phyloP scores from a whole-genome alignment of 2,797 vertebrate species.

The Pogoniulus pusillus region DNA sequence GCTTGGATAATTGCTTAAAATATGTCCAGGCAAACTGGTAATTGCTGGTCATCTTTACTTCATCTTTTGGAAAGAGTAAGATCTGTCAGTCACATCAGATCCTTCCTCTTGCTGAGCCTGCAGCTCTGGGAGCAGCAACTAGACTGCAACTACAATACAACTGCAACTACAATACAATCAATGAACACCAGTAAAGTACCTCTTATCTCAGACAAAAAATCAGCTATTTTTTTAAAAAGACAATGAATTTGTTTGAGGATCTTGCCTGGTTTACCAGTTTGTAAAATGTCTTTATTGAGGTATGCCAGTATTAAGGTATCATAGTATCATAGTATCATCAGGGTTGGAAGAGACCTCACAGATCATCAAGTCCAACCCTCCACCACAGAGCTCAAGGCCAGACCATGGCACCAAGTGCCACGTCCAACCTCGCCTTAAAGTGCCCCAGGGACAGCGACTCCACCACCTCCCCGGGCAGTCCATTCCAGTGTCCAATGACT shows the following conservation, averaged over 20 bases:
- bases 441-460: too few relatives aligned
- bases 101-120: neutral
- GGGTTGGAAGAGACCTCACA: too few relatives aligned
- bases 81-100: neutral
- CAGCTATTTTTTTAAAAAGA: neutral
- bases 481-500: too few relatives aligned
- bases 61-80: neutral
- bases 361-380: too few relatives aligned
- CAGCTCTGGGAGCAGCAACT: neutral
- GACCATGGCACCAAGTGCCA: too few relatives aligned
- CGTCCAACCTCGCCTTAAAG: too few relatives aligned
- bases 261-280: neutral
- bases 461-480: too few relatives aligned
- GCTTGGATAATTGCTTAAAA: neutral
- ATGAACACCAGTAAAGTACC: neutral
- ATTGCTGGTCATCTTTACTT: neutral
- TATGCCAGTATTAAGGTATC: neutral
- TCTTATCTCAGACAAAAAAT: neutral
- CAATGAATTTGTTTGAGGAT: neutral
- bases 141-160: neutral
- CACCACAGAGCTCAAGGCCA: too few relatives aligned
- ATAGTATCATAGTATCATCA: too few relatives aligned
- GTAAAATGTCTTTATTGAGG: neutral
- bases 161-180: too few relatives aligned
- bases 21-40: neutral